Conservation (phyloP, 2,113 vertebrate genomes). For the Vimba vimba region DNA sequence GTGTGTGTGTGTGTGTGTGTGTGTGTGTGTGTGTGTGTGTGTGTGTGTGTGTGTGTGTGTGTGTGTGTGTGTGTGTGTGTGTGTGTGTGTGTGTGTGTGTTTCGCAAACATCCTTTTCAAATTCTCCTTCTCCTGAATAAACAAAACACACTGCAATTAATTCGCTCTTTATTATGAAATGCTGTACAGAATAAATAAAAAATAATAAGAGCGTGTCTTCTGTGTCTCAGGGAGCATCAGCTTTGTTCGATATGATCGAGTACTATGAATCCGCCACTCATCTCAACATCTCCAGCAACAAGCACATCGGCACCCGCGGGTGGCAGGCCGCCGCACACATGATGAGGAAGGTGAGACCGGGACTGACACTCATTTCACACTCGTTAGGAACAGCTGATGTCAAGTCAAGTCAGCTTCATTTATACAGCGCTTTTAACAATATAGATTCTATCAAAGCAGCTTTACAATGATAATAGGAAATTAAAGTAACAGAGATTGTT, state of each 20-base stretch:
- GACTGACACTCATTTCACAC: neutral
- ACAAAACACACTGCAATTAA: neutral
- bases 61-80: neutral
- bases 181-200: neutral
- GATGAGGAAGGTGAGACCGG: conserved; percentile 88
- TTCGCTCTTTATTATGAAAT: neutral
- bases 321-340: conserved; percentile 96
- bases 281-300: conserved; percentile 96
- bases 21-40: too few species aligned
- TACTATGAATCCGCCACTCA: conserved; percentile 96
- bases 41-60: too few species aligned
- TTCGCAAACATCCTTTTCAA: neutral
- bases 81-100: neutral
- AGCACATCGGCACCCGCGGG: conserved; percentile 92
- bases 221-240: conserved; percentile 84
- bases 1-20: neutral
- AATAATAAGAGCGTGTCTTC: neutral
- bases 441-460: too few species aligned
- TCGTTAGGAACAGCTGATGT: neutral
- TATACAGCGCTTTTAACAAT: too few species aligned
- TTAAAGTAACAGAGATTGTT: too few species aligned
- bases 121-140: neutral
- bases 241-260: conserved; percentile 96
- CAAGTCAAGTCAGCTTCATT: too few species aligned
- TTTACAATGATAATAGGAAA: too few species aligned